Conservation (phyloP, 2,113 vertebrate species). For the Entelurus aequoreus region DNA sequence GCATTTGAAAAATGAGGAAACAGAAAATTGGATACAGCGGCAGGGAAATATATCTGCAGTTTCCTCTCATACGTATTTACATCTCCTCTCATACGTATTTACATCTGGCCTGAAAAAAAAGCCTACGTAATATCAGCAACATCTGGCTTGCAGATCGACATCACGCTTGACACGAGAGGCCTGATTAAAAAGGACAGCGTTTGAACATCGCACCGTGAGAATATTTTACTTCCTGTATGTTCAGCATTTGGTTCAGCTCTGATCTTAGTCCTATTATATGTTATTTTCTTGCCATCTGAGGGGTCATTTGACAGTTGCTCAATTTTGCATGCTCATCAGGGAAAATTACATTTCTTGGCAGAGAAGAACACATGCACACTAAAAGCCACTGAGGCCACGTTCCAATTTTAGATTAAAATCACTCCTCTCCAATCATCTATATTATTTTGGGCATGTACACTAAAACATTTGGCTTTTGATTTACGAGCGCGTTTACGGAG, state of each 20-base stretch:
- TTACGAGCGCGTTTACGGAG: conserved; percentile 1
- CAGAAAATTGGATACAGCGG: conserved; percentile 34
- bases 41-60: conserved; percentile 21
- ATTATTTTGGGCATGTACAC: conserved; percentile 40
- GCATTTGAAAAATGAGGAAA: conserved; percentile 25
- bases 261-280: conserved; percentile 25
- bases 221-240: conserved; percentile 21
- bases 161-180: not conserved
- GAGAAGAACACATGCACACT: conserved; percentile 12
- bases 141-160: conserved; percentile 45
- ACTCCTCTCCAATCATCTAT: conserved; percentile 28
- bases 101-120: conserved; percentile 43
- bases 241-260: conserved; percentile 25
- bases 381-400: not conserved
- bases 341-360: conserved; percentile 42
- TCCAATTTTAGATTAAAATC: conserved; percentile 23
- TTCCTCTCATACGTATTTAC: conserved; percentile 27
- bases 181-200: conserved; percentile 26
- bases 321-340: conserved; percentile 42
- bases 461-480: conserved; percentile 16
- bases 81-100: conserved; percentile 34
- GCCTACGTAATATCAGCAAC: conserved; percentile 17
- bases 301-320: conserved; percentile 32
- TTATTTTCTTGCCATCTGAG: conserved; percentile 36
- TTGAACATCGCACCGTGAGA: conserved; percentile 14